Percentiles rank a stretch among this genome's conserved stretches.
Conservation (phyloP, 92 coral and sea anemone species). For the Porites divaricata region DNA sequence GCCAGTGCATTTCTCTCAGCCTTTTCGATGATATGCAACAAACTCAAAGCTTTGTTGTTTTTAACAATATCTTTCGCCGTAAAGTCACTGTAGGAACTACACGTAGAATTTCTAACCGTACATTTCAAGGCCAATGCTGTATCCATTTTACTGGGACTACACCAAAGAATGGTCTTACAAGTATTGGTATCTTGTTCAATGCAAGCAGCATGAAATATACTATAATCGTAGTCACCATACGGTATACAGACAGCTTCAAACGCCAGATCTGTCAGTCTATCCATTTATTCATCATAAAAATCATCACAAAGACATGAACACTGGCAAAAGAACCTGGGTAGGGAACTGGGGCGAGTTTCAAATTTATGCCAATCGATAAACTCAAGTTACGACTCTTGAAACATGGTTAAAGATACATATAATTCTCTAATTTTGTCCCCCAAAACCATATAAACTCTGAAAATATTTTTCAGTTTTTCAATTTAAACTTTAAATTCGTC, state of each 20-base stretch:
- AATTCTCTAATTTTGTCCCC: too few species aligned
- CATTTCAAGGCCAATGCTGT: slow-evolving; percentile 39
- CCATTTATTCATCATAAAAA: neutral
- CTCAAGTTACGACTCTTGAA: too few species aligned
- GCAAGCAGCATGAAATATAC: slow-evolving; percentile 61
- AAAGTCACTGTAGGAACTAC: neutral
- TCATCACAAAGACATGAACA: neutral
- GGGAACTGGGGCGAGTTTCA: too few species aligned
- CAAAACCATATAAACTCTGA: too few species aligned
- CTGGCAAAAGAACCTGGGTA: too few species aligned
- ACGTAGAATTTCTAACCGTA: neutral
- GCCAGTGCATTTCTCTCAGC: slow-evolving; percentile 24
- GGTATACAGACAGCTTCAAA: slow-evolving; percentile 63
- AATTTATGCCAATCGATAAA: too few species aligned
- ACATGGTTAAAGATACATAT: too few species aligned
- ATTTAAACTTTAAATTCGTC: too few species aligned
- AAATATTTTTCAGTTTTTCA: too few species aligned
- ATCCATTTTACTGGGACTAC: slow-evolving; percentile 67
- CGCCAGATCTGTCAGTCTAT: slow-evolving; percentile 44
- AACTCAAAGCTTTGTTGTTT: neutral
- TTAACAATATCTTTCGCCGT: slow-evolving; percentile 30
- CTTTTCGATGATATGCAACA: slow-evolving; percentile 7
- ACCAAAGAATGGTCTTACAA: slow-evolving; percentile 44
- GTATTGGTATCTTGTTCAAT: slow-evolving; percentile 34
- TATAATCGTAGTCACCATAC: slow-evolving; percentile 1